These are phyloP conservation scores for Pontoporia blainvillei DNA, from an alignment of 2,113 vertebrate genomes.

Conservation along the genomic window DNA sequence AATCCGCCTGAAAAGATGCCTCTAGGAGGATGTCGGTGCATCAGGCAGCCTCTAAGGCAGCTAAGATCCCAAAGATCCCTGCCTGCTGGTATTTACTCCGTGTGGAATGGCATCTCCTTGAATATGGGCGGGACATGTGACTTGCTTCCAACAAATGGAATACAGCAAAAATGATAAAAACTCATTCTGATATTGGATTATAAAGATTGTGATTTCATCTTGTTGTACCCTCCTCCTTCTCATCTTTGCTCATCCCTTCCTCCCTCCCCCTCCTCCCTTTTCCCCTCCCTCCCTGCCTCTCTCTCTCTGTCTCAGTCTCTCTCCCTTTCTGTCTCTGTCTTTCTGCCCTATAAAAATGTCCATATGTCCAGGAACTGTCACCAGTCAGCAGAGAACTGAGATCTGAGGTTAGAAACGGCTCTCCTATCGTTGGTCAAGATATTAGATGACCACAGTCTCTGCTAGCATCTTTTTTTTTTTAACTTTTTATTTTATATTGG, in stretches of 20 bases:
- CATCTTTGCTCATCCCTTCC: not conserved
- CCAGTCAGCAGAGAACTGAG: not conserved
- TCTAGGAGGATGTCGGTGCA: not conserved
- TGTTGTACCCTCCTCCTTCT: not conserved
- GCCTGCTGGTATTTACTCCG: not conserved
- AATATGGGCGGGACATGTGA: not conserved
- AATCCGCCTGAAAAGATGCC: fast-evolving
- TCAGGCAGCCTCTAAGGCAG: not conserved
- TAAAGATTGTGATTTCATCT: not conserved
- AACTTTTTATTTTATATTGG: too few relatives aligned
- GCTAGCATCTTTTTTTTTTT: not conserved
- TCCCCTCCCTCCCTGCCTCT: not conserved
- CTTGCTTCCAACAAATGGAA: not conserved
- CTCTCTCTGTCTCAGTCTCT: not conserved
- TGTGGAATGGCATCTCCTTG: not conserved
- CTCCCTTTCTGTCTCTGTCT: not conserved
- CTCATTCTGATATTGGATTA: not conserved
- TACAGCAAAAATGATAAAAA: not conserved
- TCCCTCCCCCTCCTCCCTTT: not conserved
- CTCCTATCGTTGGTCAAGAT: not conserved
- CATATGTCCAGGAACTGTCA: not conserved
- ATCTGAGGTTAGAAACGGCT: not conserved
- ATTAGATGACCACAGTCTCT: not conserved
- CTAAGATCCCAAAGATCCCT: too few relatives aligned
- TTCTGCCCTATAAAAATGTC: not conserved